Conservation (phyloP, 1,140 invertebrate genomes). For the Halesus radiatus region DNA sequence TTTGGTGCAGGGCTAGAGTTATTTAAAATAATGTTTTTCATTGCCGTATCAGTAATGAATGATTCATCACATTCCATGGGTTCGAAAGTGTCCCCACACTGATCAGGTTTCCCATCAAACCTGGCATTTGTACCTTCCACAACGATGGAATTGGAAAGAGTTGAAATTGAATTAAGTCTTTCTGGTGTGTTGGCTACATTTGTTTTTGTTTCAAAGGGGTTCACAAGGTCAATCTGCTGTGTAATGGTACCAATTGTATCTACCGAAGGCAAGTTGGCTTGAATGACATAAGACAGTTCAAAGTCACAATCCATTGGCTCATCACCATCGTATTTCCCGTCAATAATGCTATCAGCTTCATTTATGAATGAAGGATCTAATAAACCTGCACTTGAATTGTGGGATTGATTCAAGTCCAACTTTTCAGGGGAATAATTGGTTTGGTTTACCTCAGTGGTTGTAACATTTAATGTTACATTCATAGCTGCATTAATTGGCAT, state of each 20-base stretch:
- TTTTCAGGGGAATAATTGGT: no score
- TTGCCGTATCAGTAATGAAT: slow-evolving; percentile 19
- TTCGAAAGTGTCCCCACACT: background rate
- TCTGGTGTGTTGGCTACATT: slow-evolving; percentile 10
- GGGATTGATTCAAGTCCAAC: background rate
- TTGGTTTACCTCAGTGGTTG: no score
- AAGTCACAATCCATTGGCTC: slow-evolving; percentile 44
- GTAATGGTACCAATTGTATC: background rate
- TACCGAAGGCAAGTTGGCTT: background rate
- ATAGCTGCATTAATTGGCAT: no score
- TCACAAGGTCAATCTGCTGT: background rate
- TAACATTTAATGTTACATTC: no score
- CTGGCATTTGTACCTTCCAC: background rate
- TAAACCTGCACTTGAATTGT: slow-evolving; percentile 17
- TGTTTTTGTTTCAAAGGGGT: slow-evolving; percentile 26
- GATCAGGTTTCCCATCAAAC: slow-evolving; percentile 3
- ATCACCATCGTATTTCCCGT: slow-evolving; percentile 3
- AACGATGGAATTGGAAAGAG: background rate
- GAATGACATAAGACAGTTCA: background rate
- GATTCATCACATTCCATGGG: slow-evolving; percentile 41
- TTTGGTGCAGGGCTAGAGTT: background rate
- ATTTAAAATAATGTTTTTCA: background rate
- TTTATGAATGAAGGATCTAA: slow-evolving; percentile 1
- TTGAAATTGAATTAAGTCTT: background rate
- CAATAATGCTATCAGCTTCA: slow-evolving; percentile 4